Evolutionary conservation across 1,140 invertebrate genomes (phyloP).

Genomic region (Tribolium madens): DNA sequence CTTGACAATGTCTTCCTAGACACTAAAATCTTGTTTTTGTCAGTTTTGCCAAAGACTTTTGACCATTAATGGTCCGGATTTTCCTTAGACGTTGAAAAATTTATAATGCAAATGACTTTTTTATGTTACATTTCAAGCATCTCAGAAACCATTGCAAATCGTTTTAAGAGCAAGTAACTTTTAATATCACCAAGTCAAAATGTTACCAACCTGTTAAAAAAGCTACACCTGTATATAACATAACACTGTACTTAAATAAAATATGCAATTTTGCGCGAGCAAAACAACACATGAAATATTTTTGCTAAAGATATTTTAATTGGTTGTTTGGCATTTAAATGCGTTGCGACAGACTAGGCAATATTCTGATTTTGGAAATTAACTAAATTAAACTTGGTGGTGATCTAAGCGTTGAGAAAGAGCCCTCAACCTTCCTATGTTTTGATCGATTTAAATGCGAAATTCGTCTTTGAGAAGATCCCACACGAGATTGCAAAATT

Average conservation of each 20-base stretch:
- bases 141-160: not conserved
- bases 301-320: slow-evolving; percentile 12
- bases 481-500: slow-evolving; percentile 22
- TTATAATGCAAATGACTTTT: not conserved
- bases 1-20: slow-evolving; percentile 1
- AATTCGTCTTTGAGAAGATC: slow-evolving; percentile 18
- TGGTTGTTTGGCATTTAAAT: slow-evolving; percentile 29
- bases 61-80: too few relatives aligned
- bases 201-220: not conserved
- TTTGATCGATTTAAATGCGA: not conserved
- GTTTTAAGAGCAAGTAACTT: not conserved
- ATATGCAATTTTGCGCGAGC: not conserved
- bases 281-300: slow-evolving; percentile 7
- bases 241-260: not conserved
- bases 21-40: not conserved
- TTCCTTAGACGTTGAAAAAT: not conserved
- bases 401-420: slow-evolving; percentile 8
- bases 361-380: slow-evolving; percentile 9
- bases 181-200: not conserved
- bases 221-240: not conserved
- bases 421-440: not conserved
- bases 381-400: not conserved
- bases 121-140: not conserved
- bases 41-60: too few relatives aligned
- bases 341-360: not conserved